phyloP scores from a whole-genome alignment of 2,113 vertebrate genomes.

The Dipodomys ordii region DNA sequence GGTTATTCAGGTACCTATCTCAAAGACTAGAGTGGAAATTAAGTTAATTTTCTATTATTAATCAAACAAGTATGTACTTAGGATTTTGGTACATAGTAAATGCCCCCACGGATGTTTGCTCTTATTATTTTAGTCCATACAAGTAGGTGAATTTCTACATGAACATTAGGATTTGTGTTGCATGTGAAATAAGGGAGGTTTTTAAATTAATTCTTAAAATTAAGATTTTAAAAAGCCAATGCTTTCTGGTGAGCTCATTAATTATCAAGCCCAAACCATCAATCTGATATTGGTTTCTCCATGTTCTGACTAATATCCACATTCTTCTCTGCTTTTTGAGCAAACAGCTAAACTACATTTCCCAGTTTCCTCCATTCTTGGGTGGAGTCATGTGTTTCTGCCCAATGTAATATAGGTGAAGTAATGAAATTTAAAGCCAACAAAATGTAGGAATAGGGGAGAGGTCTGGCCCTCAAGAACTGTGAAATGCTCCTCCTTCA shows the following conservation, averaged over 20 bases:
- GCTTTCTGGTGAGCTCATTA: not conserved
- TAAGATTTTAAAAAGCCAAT: not conserved
- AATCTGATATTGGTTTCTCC: not conserved
- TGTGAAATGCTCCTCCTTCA: not conserved
- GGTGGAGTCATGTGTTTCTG: not conserved
- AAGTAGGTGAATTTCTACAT: not conserved
- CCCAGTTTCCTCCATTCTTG: not conserved
- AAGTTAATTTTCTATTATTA: constrained; percentile 41
- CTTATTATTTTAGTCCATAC: constrained; percentile 24
- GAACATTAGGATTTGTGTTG: constrained; percentile 4
- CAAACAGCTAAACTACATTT: not conserved
- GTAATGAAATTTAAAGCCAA: too few species aligned
- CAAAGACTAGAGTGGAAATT: not conserved
- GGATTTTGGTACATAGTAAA: not conserved
- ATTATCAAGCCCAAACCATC: not conserved
- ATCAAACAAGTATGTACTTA: not conserved
- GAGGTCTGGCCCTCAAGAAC: not conserved
- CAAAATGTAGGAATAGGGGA: not conserved
- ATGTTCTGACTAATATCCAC: not conserved
- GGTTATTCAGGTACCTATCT: not conserved
- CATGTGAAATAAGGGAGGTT: not conserved
- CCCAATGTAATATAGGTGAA: not conserved
- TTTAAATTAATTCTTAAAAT: constrained; percentile 7
- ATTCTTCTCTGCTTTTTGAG: not conserved
- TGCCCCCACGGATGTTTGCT: not conserved